Evolutionary conservation across 1,140 invertebrate species (phyloP), one percentile per base, ranked within the genome.

Genomic region (Calephelis nemesis): DNA sequence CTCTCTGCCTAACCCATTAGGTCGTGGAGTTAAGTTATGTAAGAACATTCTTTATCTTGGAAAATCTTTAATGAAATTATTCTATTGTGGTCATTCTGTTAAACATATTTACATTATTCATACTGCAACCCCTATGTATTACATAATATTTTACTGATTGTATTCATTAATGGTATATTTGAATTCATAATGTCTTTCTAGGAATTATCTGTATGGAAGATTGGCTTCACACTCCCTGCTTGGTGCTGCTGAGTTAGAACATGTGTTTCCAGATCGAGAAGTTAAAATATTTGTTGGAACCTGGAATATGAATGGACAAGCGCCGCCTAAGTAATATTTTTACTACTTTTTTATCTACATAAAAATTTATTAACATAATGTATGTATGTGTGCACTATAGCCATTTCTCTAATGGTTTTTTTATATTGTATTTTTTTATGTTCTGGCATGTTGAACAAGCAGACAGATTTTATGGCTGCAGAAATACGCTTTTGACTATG

Each of bases 271-370:
- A 6, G 95, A 96, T 79, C 93, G 96, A 74, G 95, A 97, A 91
- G 91, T 98, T 0, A 95, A 94, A 74, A 95, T 99, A 72, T 98
- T 98, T 92, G 94, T 98, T 67, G 97, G 97, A 11, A 98, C 97
- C 6, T 99, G 98, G 98, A 99, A 99, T 87, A 98, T 99, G 97
- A 98, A 98, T 91, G 96, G 96, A 11, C 96, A 96, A 78, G 93
- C 92, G 71, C 95, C 95, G 60, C 95, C 95, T 15, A 97, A 93
- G 94, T 96, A 83, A 65, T 42, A 54, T 54, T 54, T 11, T 50
- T 13, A 50, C n/a, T 1, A 50, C 49, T 5, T 7, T 13, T 50
- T 50, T 6, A n/a, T 50, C n/a, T 50, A 62, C 4, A 42, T 39
- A 62, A 62, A 40, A 19, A 19, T 19, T n/a, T 19, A 19, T 3